Evolutionary conservation across 2,888 invertebrate species (phyloP), one percentile per base, ranked within the genome.

Genomic region (Lissonota sp.): DNA sequence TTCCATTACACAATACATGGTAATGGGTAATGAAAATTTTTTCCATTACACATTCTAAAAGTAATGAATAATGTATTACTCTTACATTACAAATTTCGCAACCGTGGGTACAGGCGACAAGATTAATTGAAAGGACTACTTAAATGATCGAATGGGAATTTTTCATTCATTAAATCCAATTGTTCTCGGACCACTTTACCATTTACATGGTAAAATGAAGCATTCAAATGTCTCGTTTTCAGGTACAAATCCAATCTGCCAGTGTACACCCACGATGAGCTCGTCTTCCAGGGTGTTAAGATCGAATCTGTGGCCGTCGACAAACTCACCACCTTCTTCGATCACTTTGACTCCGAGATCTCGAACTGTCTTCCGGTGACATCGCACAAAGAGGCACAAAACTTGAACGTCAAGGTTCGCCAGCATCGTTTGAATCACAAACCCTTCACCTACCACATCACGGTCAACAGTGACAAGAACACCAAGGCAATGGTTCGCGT

Each of bases 381-480:
- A 5, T 72, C 76, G 4, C 84, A 92, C 44, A 93, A 94, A 85
- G 93, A 94, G 91, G 93, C 90, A 88, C 84, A 89, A 10, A 91
- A 92, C 82, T 89, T 93, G 49, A 94, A 94, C 86, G 94, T 94
- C 87, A 92, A 94, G 84, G 94, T 95, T 2, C 94, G 95, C 73
- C 96, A 96, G 90, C 93, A 94, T 79, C 95, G 96, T 86, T 93
- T 97, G 46, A 95, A 95, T 92, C 95, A 96, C 93, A 95, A 95
- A 80, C 93, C 94, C 0, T 96, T 96, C 93, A 93, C 93, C 71
- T 94, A 95, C 83, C 93, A 93, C 72, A 92, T 96, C 85, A 93
- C 94, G 60, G 92, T 96, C n/a, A 93, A 93, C 84, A 95, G 95
- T 79, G 94, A 95, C 79, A 93, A 94, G 79, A 92, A 92, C 8